Base-by-base conservation (phyloP, 2,888 invertebrate genomes). In the Rapana venosa region DNA sequence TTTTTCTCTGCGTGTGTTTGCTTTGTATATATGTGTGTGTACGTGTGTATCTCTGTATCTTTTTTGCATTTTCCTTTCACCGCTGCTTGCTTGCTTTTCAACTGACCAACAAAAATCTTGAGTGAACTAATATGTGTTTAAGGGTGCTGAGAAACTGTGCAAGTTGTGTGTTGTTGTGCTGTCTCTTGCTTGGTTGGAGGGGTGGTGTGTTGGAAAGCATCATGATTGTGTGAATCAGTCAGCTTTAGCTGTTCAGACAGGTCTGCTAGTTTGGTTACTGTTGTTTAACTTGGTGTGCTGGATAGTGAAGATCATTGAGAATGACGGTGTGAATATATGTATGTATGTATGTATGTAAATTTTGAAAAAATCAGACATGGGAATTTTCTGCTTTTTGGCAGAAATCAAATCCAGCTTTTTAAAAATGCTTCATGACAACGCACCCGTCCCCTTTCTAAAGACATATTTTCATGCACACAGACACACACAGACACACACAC, bases 1-100 rank as follows among this genome's bases (percentile, higher is more conserved):
- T 15, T 88, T 84, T n/a, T 70, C 81, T 79, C n/a, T 79, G 17
- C 13, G 61, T 83, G 84, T 84, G 13, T 61, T 47, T 47, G 47
- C 47, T 47, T 47, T 47, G 47, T 47, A 17, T 88, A 70, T 84
- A 58, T 83, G 70, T 84, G 66, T 32, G 32, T 79, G 32, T 77
- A 17, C 11, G 77, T 79, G 32, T 79, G 13, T 61, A 61, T 32
- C 15, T 32, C 26, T 83, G 56, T 58, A 32, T 36, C 30, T 30
- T 58, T 61, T 4, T 26, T n/a, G 26, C n/a, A 58, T 32, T 61
- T 79, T 20, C n/a, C 74, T 61, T 85, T 58, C 17, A 30, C 5
- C 5, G 77, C 30, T 32, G 77, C 77, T 79, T 79, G 77, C 77
- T 79, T 79, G 30, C 35, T 15, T 74, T 26, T 74, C 26, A 74